Evolutionary conservation across 2,888 invertebrate genomes (phyloP), one percentile per base, ranked within the genome.

Genomic region (Danaus chrysippus): DNA sequence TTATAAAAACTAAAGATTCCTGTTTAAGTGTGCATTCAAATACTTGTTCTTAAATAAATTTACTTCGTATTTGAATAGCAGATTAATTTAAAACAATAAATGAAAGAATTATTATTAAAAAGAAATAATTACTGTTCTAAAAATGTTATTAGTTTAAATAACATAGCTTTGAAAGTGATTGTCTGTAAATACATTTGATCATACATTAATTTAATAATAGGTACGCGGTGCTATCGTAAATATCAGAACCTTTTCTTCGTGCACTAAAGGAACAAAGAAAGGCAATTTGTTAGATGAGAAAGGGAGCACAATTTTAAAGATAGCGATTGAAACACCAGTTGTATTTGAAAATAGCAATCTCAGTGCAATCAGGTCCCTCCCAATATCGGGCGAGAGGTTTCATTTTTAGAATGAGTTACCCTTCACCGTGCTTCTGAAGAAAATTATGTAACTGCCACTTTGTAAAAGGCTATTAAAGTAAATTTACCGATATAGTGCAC

Each of bases 321-420:
- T 81, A 75, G 76, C 83, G 80, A 81, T 86, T 79, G 83, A 78
- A 84, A 79, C 82, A 81, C 81, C 81, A 80, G 82, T 86, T 79
- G 83, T 86, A 77, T 84, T 86, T 86, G 77, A 85, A 87, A 88
- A 89, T 87, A 88, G 90, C 83, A 87, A 89, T 89, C 84, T 85
- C 73, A 75, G 77, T 73, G 85, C 83, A 87, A 90, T 89, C 86
- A 85, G 74, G 83, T 83, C 83, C 84, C 79, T 82, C 83, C 82
- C 74, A 78, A 82, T 82, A 80, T 81, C 75, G 79, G 79, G 82
- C 73, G 83, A 86, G 82, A 86, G 82, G 87, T 83, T 77, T 84
- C 80, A 84, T 85, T 82, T 82, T 79, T 80, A 80, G 76, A 83
- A 80, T 80, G 79, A 79, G 77, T 79, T 78, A 81, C 84, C 87